Evolutionary conservation across 1,140 invertebrate species (phyloP), one percentile per base, ranked within the genome.

Genomic region (Philotrypesis tridentata): DNA sequence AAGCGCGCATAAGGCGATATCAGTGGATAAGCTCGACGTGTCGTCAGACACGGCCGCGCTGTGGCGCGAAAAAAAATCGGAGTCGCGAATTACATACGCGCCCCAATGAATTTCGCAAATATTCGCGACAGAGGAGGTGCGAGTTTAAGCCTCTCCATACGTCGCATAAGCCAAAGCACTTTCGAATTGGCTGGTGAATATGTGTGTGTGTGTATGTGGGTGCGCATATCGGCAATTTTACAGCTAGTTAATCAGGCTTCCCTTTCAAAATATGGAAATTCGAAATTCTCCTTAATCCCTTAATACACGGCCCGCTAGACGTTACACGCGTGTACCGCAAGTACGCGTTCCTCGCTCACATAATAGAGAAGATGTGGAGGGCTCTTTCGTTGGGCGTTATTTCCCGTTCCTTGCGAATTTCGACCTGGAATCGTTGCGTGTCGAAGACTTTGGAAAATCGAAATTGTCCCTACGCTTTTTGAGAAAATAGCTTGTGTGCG

Each of bases 171-270:
- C n/a, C n/a, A n/a, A n/a, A n/a, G n/a, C n/a, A n/a, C n/a, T n/a
- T n/a, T 29, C 14, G 40, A 25, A 55, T 23, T 14, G 40, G 21
- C 23, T 31, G n/a, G 23, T 2, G 21, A 17, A n/a, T n/a, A n/a
- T n/a, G n/a, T n/a, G n/a, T n/a, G n/a, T n/a, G n/a, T n/a, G n/a
- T n/a, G n/a, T n/a, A n/a, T n/a, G n/a, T n/a, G n/a, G n/a, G n/a
- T n/a, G n/a, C 31, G 17, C 1, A 31, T n/a, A 7, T n/a, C 17
- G 48, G 55, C 48, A 40, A 80, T 80, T 80, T 73, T 80, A 80
- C 70, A 73, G 43, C 60, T 37, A 55, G 27, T 71, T 80, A 80
- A 80, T 80, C 71, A 80, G 79, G 25, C 71, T 67, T 74, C 27
- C 40, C 48, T 55, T 33, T 74, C 27, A 55, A 80, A 74, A 67